Conservation (phyloP, 92 coral and sea anemone genomes). For the Parazoanthus darwini region DNA sequence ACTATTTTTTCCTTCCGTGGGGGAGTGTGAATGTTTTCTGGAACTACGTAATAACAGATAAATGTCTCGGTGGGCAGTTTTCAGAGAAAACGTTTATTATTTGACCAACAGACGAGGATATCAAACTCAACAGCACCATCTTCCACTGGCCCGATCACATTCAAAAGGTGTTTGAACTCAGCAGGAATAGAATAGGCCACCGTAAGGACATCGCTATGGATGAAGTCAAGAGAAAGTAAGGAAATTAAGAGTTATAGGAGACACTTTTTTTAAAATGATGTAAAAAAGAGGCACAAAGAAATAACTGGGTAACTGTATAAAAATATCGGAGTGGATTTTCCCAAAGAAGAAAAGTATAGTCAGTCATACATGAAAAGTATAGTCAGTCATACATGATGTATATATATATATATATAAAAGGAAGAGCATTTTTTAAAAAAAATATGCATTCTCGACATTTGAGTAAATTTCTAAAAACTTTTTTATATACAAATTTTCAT, state of each 20-base stretch:
- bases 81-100: too few relatives aligned
- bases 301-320: not conserved
- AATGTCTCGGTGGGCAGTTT: too few relatives aligned
- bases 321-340: too few relatives aligned
- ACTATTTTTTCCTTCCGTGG: too few relatives aligned
- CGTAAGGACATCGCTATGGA: constrained; percentile 98
- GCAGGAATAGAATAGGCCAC: constrained; percentile 93
- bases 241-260: not conserved
- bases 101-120: constrained; percentile 80
- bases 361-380: not conserved
- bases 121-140: constrained; percentile 95
- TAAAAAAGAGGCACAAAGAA: not conserved
- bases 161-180: constrained; percentile 96
- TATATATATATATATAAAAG: too few relatives aligned
- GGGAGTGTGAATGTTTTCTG: too few relatives aligned
- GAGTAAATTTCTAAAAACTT: not conserved
- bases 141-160: constrained; percentile 99
- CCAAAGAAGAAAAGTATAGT: too few relatives aligned
- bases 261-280: not conserved
- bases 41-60: too few relatives aligned
- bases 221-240: constrained; percentile 88
- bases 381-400: not conserved
- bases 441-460: not conserved
- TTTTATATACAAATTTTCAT: too few relatives aligned
- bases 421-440: too few relatives aligned